Conservation (phyloP, 2,888 invertebrate species). For the Entomobrya proxima region DNA sequence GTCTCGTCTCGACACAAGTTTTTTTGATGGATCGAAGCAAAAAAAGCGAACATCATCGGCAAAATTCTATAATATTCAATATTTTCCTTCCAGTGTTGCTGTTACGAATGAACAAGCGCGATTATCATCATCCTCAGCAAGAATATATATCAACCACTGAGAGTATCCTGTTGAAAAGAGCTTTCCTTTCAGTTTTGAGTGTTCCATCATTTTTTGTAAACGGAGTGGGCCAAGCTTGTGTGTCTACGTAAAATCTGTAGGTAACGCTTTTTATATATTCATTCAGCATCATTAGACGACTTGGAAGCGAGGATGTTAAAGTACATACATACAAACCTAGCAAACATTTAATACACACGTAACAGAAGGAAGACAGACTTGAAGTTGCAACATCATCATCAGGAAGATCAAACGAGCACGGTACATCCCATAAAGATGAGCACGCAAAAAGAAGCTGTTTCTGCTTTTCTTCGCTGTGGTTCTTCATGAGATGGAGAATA, state of each 20-base stretch:
- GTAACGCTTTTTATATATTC: not conserved
- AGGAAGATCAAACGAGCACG: conserved; percentile 51
- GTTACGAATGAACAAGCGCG: not conserved
- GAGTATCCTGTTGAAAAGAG: not conserved
- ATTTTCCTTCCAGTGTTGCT: conserved; percentile 26
- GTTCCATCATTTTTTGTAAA: conserved; percentile 6
- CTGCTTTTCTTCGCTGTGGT: not conserved
- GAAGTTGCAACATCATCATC: conserved; percentile 56
- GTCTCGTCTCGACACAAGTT: conserved; percentile 1
- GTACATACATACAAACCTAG: not conserved
- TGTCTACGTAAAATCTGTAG: not conserved
- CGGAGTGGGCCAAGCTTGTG: not conserved
- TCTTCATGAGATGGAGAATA: conserved; percentile 6
- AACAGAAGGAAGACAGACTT: not conserved
- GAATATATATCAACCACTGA: not conserved
- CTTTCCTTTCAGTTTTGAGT: not conserved
- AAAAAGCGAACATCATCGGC: conserved; percentile 25
- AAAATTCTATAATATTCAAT: conserved; percentile 54
- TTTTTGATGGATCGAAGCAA: conserved; percentile 2
- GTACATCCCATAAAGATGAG: conserved; percentile 27
- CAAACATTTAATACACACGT: not conserved
- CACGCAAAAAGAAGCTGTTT: not conserved
- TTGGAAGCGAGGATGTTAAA: not conserved
- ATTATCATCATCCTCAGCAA: not conserved
- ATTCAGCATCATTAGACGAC: not conserved